Base-by-base conservation (phyloP, 2,113 vertebrate genomes). In the Pseudolaguvia tuberculata region DNA sequence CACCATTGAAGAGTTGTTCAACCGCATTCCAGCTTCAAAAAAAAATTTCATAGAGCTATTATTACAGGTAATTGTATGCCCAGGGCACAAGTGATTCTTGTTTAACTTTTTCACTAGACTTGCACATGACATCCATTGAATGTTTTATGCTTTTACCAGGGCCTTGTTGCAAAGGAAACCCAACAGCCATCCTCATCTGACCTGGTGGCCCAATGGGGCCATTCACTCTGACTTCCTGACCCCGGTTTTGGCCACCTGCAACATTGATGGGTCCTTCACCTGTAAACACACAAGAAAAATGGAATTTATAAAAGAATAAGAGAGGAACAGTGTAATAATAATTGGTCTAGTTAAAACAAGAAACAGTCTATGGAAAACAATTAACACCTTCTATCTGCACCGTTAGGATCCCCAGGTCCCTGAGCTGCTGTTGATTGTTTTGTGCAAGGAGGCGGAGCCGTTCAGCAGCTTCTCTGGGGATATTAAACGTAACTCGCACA, bases 181-280 rank as follows among this genome's bases (percentile, higher is more conserved):
- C 91, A 0, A 92, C 70, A 61, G 97, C 97, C 92, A 97, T 93
- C 57, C 95, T 93, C 86, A 97, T 90, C 0, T 94, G 86, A 47
- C 80, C 90, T 83, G 90, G 83, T 0, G 91, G 89, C 78, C 90
- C 94, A 80, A 96, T 88, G 42, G 97, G 97, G 82, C 97, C 97
- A 35, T 99, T 99, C 81, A 97, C 94, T 81, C 95, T 87, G 27
- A 98, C 91, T 84, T 98, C 96, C 81, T 97, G 96, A 59, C 90
- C 93, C 89, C 95, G 88, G 82, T 91, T 94, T 80, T 95, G 97
- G 83, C 86, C 91, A 77, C 94, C 81, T 76, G 94, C 94, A 77
- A 99, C 89, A 82, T 95, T 98, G 85, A 99, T 99, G 80, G 95
- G 93, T 81, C 96, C 95, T 93, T 99, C 97, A 76, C 97, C 96